Evolutionary conservation across 2,797 vertebrate species (phyloP), one percentile per base, ranked within the genome.

Genomic region (Betta splendens): DNA sequence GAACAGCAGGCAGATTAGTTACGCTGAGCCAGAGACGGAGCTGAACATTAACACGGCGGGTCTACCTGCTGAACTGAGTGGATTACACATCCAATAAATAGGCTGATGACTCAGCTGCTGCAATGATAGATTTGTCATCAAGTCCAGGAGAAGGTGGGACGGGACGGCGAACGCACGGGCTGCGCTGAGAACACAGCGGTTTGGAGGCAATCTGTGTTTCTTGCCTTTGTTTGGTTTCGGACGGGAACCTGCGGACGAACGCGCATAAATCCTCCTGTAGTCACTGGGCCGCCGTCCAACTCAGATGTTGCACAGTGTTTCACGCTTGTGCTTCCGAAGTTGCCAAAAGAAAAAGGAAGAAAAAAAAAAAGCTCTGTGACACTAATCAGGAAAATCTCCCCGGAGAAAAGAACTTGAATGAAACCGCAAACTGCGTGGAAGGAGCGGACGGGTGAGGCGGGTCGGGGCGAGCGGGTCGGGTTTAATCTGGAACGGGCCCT

Each of bases 301-400:
- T 62, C 57, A 65, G 56, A 79, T 61, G 73, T 69, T 72, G 40
- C 35, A 66, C 64, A 62, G 66, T 64, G 56, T 83, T 89, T 80
- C 65, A 80, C 49, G 73, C 77, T 65, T 69, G 62, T 64, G 72
- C 67, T 53, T 66, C 62, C 21, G 48, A 72, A 58, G 68, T 72
- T 69, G 56, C 72, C 65, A 64, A 48, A 16, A 75, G 29, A 36
- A n/a, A n/a, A n/a, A n/a, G n/a, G 38, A 37, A 0, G 12, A 49
- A 17, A 47, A 22, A 13, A 18, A 64, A 33, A 52, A 53, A 66
- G 58, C 72, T 77, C 76, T 74, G 73, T 77, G 79, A 81, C 80
- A 78, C 65, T 80, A 86, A 86, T 85, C 79, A 79, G 72, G 64
- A 72, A 85, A 83, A 84, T 85, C 72, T 88, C 77, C 67, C 75